Conservation (phyloP, 2,888 invertebrate species). For the Polymixis flavicincta region DNA sequence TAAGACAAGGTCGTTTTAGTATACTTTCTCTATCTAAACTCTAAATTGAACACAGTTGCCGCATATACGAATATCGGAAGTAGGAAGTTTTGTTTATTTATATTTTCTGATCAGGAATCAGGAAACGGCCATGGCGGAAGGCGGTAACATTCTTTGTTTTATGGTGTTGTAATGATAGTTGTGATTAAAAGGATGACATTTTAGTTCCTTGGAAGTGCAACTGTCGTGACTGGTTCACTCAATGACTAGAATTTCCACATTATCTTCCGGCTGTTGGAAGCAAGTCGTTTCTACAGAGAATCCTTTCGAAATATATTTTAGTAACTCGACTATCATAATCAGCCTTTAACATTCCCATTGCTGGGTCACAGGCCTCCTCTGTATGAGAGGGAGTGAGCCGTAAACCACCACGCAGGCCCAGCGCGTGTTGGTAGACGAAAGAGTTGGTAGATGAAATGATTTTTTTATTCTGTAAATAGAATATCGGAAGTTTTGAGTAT, state of each 20-base stretch:
- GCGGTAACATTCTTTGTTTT: slow-evolving; percentile 17
- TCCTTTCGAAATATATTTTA: too few relatives aligned
- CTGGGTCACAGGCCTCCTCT: background rate
- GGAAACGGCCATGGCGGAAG: slow-evolving; percentile 49
- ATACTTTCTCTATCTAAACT: slow-evolving; percentile 3
- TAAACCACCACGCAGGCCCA: background rate
- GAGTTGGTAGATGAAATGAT: too few relatives aligned
- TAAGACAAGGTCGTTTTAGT: slow-evolving; percentile 18
- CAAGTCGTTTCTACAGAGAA: too few relatives aligned
- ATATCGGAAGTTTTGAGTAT: too few relatives aligned
- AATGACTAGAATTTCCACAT: background rate
- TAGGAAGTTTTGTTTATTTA: slow-evolving; percentile 39
- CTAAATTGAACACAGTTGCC: slow-evolving; percentile 12
- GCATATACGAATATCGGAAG: slow-evolving; percentile 36
- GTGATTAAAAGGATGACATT: background rate
- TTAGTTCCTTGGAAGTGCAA: background rate
- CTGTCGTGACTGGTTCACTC: too few relatives aligned
- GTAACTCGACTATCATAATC: too few relatives aligned
- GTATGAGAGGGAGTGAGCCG: too few relatives aligned
- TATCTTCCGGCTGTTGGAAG: too few relatives aligned
- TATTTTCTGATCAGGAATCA: slow-evolving; percentile 42
- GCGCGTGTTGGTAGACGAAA: background rate
- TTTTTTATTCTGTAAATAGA: too few relatives aligned
- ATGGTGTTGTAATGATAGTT: background rate
- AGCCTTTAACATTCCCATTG: background rate